Evolutionary conservation across 2,797 vertebrate species (phyloP).

Genomic region (Antennarius maculatus): DNA sequence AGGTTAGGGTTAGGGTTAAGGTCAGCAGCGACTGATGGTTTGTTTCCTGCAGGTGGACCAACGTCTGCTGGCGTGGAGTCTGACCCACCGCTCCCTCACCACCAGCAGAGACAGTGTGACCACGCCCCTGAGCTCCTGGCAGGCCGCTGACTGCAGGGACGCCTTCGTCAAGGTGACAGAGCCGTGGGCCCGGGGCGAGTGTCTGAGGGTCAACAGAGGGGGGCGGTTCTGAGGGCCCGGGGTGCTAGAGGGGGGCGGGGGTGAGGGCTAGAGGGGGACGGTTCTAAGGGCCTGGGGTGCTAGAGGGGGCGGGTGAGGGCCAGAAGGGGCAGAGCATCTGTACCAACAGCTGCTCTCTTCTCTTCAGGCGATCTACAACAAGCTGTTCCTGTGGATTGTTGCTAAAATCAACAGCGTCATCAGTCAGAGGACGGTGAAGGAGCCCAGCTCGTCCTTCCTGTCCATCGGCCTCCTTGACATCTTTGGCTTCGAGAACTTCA

Average conservation of each 20-base stretch:
- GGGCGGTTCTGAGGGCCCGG: no score
- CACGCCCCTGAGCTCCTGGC: constrained; percentile 84
- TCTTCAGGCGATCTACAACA: constrained; percentile 90
- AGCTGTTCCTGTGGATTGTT: constrained; percentile 93
- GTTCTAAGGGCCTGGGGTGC: no score
- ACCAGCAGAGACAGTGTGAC: constrained; percentile 88
- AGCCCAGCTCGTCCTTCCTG: constrained; percentile 62
- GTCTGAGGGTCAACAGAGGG: no score
- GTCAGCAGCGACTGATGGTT: neutral
- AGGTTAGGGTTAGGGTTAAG: no score
- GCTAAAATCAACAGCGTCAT: constrained; percentile 89
- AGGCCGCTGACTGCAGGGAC: constrained; percentile 89
- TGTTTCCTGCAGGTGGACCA: constrained; percentile 77
- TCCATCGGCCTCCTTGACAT: constrained; percentile 93
- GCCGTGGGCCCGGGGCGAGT: neutral
- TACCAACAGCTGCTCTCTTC: constrained; percentile 8
- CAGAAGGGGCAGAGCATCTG: no score
- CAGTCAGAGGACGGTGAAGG: constrained; percentile 70
- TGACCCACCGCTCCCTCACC: constrained; percentile 88
- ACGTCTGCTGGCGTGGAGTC: constrained; percentile 79
- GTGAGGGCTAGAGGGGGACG: no score
- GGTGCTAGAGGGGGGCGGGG: no score
- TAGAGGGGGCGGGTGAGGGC: no score
- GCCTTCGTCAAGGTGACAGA: constrained; percentile 91
- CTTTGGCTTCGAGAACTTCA: constrained; percentile 97